Evolutionary conservation across 2,888 invertebrate species (phyloP).

Genomic region (Conomelus anceps): DNA sequence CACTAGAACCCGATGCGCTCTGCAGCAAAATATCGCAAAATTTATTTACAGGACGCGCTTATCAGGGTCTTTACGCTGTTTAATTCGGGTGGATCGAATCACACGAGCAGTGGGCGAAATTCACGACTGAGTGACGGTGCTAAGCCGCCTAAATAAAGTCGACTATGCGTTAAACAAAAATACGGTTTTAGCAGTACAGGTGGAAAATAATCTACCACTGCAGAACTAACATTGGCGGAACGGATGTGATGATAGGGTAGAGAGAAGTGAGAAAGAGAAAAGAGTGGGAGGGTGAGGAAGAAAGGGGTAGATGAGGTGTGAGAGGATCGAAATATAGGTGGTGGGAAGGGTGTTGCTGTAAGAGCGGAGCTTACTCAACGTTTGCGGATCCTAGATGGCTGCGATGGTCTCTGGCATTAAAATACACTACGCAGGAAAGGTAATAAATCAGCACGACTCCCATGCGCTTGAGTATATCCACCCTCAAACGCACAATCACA

Average conservation of each 20-base stretch:
- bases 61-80: not conserved
- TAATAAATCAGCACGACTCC: not conserved
- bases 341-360: not conserved
- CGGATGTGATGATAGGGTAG: not conserved
- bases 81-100: not conserved
- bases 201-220: not conserved
- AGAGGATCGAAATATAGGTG: not conserved
- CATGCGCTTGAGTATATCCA: not conserved
- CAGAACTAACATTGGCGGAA: not conserved
- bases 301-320: not conserved
- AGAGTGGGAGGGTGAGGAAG: too few species aligned
- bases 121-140: not conserved
- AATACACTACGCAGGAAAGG: not conserved
- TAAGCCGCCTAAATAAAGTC: not conserved
- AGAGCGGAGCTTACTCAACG: not conserved
- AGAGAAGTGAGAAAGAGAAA: not conserved
- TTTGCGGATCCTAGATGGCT: not conserved
- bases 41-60: not conserved
- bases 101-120: not conserved
- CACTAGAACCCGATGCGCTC: not conserved
- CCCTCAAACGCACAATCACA: not conserved
- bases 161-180: not conserved
- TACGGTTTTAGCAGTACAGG: not conserved
- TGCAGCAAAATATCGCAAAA: not conserved
- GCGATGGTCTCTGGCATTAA: not conserved